A percentile compares a stretch with the other conserved stretches of the same genome.
Conservation (phyloP, 1,140 invertebrate species). For the Zophobas atratus region DNA sequence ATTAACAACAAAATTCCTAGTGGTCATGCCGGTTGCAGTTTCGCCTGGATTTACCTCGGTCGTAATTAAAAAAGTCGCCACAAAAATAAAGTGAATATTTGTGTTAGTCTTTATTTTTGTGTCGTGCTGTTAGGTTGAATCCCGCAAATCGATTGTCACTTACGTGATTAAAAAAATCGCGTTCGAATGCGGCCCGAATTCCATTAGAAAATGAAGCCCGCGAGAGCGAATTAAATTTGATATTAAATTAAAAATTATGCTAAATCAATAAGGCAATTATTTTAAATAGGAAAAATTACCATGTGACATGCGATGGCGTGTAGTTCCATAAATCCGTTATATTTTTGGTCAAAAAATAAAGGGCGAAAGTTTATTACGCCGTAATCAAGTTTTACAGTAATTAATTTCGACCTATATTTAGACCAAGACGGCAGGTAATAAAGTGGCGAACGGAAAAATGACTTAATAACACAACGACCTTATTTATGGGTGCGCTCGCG, state of each 20-base stretch:
- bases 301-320: constrained; percentile 26
- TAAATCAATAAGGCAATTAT: constrained; percentile 31
- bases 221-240: constrained; percentile 1
- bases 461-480: too few relatives aligned
- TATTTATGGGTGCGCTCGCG: too few relatives aligned
- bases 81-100: too few relatives aligned
- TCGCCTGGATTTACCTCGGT: too few relatives aligned
- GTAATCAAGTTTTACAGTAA: constrained; percentile 11
- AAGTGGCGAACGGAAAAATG: too few relatives aligned
- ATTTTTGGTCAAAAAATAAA: constrained; percentile 5
- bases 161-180: constrained; percentile 14
- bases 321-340: constrained; percentile 3
- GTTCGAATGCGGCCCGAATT: neutral
- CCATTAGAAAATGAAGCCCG: constrained; percentile 28
- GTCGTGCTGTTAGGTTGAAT: too few relatives aligned
- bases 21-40: too few relatives aligned
- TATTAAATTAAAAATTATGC: constrained; percentile 23
- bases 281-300: constrained; percentile 19
- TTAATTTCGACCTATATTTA: constrained; percentile 20
- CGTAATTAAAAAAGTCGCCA: too few relatives aligned
- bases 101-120: too few relatives aligned
- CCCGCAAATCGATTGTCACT: neutral
- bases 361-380: constrained; percentile 3
- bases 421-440: neutral
- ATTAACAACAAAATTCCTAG: too few relatives aligned